Evolutionary conservation across 2,888 invertebrate genomes (phyloP).

Genomic region (Seira ritae): DNA sequence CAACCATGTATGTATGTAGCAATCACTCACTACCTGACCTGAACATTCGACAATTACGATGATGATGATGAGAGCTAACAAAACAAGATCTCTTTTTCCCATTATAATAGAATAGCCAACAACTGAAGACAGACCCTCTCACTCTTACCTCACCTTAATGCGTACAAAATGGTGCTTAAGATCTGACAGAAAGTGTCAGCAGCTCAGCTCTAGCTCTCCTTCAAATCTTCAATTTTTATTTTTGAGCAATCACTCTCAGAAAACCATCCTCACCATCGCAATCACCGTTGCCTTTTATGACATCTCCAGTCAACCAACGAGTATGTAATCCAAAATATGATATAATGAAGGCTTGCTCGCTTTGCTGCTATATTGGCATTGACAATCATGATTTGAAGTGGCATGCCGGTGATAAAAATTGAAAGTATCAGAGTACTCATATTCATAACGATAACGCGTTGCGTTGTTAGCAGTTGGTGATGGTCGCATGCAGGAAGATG

Average conservation of each 20-base stretch:
- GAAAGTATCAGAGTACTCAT: too few species aligned
- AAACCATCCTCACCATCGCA: slow-evolving; percentile 13
- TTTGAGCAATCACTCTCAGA: slow-evolving; percentile 33
- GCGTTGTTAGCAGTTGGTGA: too few species aligned
- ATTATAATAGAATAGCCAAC: slow-evolving; percentile 26
- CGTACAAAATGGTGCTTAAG: slow-evolving; percentile 35
- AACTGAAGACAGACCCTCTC: slow-evolving; percentile 4
- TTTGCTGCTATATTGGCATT: too few species aligned
- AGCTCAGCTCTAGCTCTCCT: slow-evolving; percentile 6
- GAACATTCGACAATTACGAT: not conserved
- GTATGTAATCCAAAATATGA: too few species aligned
- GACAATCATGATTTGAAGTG: too few species aligned
- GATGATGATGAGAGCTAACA: not conserved
- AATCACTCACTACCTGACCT: not conserved
- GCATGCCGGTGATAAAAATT: too few species aligned
- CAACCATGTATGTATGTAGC: too few species aligned
- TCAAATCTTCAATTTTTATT: slow-evolving; percentile 18
- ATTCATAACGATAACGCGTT: too few species aligned
- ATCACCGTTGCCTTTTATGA: too few species aligned
- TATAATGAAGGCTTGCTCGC: too few species aligned
- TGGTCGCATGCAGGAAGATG: too few species aligned
- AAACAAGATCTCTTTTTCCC: slow-evolving; percentile 29
- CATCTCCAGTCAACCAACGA: too few species aligned
- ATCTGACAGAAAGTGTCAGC: slow-evolving; percentile 62
- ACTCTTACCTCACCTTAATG: not conserved